Evolutionary conservation across 2,113 vertebrate species (phyloP).

Genomic region (Gallinago paraguaiae): DNA sequence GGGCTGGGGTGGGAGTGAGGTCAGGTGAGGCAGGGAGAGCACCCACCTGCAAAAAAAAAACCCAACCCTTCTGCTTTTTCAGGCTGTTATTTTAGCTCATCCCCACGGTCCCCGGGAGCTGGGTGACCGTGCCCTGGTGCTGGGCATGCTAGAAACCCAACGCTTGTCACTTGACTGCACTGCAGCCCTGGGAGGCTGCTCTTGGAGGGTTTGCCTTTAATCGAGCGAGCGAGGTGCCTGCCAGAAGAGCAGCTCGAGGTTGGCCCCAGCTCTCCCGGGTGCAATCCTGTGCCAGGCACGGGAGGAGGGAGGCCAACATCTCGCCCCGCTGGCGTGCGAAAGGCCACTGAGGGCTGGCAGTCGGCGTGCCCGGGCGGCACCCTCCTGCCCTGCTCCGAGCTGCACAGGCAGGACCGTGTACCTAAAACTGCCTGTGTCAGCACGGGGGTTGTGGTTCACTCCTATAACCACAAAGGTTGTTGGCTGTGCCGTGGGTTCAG

Average conservation of each 20-base stretch:
- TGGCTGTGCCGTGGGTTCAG: background rate
- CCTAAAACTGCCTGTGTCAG: background rate
- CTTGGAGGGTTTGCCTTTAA: background rate
- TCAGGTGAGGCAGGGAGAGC: background rate
- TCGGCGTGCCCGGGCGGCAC: background rate
- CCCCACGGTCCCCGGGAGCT: background rate
- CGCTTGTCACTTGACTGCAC: background rate
- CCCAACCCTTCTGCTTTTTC: background rate
- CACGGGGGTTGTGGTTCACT: rapidly evolving
- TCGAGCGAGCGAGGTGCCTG: background rate
- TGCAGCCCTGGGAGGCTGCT: background rate
- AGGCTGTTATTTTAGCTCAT: background rate
- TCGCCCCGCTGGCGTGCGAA: background rate
- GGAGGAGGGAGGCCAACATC: background rate
- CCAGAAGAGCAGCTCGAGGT: background rate
- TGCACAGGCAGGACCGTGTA: background rate
- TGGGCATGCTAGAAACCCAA: background rate
- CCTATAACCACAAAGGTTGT: background rate
- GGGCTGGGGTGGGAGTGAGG: background rate
- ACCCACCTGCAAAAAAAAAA: background rate
- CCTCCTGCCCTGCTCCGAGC: background rate
- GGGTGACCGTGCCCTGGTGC: background rate
- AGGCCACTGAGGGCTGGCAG: background rate
- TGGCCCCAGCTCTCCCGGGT: background rate
- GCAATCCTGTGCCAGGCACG: background rate